Base-by-base conservation (phyloP, 2,888 invertebrate genomes). In the Scaptomyza caliginosa region DNA sequence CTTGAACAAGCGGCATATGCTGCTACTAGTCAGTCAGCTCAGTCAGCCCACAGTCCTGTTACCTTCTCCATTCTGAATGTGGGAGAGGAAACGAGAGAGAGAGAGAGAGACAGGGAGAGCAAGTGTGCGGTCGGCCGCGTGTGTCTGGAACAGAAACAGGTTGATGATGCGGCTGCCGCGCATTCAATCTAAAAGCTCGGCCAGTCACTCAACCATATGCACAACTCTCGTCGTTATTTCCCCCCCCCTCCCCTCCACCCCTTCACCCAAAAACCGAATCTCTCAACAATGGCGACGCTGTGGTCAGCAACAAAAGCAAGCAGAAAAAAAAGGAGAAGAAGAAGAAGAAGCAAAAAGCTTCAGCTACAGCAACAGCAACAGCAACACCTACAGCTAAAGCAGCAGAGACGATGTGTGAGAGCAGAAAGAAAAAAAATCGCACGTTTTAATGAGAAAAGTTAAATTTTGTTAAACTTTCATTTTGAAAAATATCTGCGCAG, bases 361-460 rank as follows among this genome's bases (percentile, higher is more conserved):
- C 36, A 62, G 51, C 51, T 42, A 50, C 28, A 42, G 48, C 49
- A 48, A 50, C 32, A 36, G 21, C 57, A 40, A 13, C 40, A 24
- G 43, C n/a, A n/a, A 50, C 28, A 42, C 43, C 49, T 43, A 50
- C 32, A 36, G 21, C 57, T 38, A 13, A 21, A 24, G 43, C 45
- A 28, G n/a, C 45, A 63, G 38, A 52, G 40, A 21, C 19, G 40
- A 32, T 16, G 32, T n/a, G n/a, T n/a, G n/a, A 16, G 16, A 24
- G 32, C 13, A 23, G 54, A 49, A 6, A 58, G 40, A 39, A 66
- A 72, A 69, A 76, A 75, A 77, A 84, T 82, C 77, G 88, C 88
- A 89, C 88, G 86, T 89, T 89, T 89, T 89, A 89, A 89, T 89
- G 89, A 89, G 89, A 89, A 89, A 89, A 89, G 89, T 89, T 89